Conservation (phyloP, 2,113 vertebrate species). For the Thomomys bottae region DNA sequence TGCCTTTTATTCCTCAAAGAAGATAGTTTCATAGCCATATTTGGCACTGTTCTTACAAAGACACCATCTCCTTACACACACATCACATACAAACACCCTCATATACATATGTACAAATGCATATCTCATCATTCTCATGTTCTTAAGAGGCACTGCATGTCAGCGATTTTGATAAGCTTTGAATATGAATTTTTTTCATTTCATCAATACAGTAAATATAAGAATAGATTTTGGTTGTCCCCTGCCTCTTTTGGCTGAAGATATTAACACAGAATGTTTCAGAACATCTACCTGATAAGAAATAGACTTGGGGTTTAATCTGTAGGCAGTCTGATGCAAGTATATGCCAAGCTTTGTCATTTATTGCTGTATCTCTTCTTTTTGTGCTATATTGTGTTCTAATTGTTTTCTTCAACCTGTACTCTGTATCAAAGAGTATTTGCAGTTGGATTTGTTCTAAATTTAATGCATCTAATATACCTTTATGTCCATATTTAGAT, state of each 20-base stretch:
- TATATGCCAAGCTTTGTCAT: no score
- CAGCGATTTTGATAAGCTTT: background rate
- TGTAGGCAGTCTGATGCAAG: no score
- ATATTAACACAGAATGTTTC: background rate
- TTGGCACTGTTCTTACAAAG: no score
- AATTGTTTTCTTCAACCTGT: background rate
- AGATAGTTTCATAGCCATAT: background rate
- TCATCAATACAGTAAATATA: no score
- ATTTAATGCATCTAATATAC: background rate
- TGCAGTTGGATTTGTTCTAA: background rate
- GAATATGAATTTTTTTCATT: background rate
- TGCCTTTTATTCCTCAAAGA: background rate
- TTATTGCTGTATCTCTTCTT: background rate
- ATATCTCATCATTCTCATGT: no score
- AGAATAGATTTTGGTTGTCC: background rate
- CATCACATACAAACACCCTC: no score
- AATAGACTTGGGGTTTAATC: background rate
- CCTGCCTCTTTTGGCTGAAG: background rate
- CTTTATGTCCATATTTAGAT: background rate
- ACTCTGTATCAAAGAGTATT: background rate
- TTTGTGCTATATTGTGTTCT: background rate
- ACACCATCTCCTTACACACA: no score
- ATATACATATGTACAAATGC: no score
- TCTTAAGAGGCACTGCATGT: no score
- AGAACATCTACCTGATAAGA: background rate